Percentiles rank a stretch among this genome's conserved stretches.
Conservation (phyloP, 2,113 vertebrate species). For the Actinemys pallida region DNA sequence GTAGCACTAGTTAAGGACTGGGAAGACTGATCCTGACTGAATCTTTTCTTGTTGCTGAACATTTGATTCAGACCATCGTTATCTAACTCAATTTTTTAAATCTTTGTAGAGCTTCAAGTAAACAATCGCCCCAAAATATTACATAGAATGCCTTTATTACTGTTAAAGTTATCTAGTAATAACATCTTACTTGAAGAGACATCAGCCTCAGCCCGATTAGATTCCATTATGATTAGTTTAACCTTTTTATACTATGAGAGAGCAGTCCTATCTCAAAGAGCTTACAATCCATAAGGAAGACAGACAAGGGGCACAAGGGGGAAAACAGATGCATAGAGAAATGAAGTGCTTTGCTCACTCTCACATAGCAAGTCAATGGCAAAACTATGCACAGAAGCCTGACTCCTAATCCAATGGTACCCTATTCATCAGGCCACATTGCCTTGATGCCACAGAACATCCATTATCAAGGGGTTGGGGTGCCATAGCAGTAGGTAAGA, state of each 20-base stretch:
- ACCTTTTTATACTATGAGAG: slow-evolving; percentile 2
- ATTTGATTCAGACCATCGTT: not conserved
- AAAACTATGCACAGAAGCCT: not conserved
- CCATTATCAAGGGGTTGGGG: not conserved
- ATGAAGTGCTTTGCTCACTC: not conserved
- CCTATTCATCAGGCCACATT: not conserved
- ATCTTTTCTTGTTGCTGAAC: not conserved
- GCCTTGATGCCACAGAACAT: not conserved
- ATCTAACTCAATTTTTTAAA: not conserved
- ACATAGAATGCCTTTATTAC: not conserved
- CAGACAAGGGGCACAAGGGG: not conserved
- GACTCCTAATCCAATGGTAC: not conserved
- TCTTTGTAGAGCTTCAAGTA: not conserved
- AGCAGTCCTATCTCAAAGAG: not conserved
- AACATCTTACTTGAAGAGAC: not conserved
- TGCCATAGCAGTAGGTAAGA: not conserved
- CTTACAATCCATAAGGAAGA: not conserved
- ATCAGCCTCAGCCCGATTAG: slow-evolving; percentile 1
- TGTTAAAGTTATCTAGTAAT: not conserved
- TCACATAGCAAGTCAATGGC: not conserved
- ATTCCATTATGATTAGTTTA: slow-evolving; percentile 14
- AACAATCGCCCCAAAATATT: not conserved
- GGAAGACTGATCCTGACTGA: not conserved
- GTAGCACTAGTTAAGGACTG: not conserved
- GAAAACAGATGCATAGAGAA: not conserved